A percentile compares a stretch with the other conserved stretches of the same genome.
Evolutionary conservation across 2,113 vertebrate species (phyloP).

Genomic region (Rhagologus leucostigma): DNA sequence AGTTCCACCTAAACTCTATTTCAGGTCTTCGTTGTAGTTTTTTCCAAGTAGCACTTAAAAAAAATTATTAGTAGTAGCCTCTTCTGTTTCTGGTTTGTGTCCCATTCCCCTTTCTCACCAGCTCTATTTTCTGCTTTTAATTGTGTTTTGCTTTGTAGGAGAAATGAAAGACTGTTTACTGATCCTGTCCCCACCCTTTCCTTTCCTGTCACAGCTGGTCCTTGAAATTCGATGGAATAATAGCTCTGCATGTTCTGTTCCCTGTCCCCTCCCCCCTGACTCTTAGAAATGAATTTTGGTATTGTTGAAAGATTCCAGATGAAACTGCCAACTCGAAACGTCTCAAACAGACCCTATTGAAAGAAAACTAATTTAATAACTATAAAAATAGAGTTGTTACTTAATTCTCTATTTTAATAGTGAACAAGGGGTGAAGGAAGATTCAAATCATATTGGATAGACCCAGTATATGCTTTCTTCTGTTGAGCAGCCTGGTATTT

Average conservation of each 20-base stretch:
- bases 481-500: not conserved
- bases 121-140: not conserved
- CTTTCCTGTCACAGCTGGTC: not conserved
- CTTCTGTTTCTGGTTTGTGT: not conserved
- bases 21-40: not conserved
- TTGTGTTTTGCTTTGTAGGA: not conserved
- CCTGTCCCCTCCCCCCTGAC: fast-evolving
- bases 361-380: not conserved
- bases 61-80: not conserved
- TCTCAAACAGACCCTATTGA: not conserved
- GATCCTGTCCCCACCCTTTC: slow-evolving; percentile 15
- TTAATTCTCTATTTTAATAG: not conserved
- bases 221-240: not conserved
- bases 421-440: not conserved
- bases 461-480: not conserved
- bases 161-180: slow-evolving; percentile 22
- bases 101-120: not conserved
- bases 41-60: not conserved
- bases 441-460: not conserved
- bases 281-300: not conserved
- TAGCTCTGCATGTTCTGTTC: not conserved
- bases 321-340: not conserved
- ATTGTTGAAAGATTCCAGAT: not conserved
- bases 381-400: not conserved
- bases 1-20: not conserved